phyloP scores from a whole-genome alignment of 2,113 vertebrate genomes.

The Lepisosteus osseus region DNA sequence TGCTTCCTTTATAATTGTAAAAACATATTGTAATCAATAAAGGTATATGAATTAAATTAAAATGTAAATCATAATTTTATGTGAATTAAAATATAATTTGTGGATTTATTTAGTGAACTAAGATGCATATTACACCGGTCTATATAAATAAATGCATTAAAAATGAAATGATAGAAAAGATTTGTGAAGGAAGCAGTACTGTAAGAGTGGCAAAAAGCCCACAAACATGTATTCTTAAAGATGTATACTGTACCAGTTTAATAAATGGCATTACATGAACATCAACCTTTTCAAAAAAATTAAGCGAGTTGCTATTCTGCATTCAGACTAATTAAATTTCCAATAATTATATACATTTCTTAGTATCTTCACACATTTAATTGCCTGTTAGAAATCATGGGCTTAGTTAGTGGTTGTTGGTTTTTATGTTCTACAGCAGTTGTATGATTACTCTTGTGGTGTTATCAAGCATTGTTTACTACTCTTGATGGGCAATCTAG shows the following conservation, averaged over 20 bases:
- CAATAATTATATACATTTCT: slow-evolving; percentile 41
- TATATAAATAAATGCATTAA: too few relatives aligned
- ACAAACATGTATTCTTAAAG: slow-evolving; percentile 6
- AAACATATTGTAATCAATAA: too few relatives aligned
- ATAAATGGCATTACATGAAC: slow-evolving; percentile 15
- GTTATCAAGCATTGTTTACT: slow-evolving; percentile 14
- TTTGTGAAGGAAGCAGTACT: slow-evolving; percentile 53
- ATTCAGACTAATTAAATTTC: slow-evolving; percentile 41
- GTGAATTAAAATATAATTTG: too few relatives aligned
- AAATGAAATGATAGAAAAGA: slow-evolving; percentile 41
- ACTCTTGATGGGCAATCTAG: slow-evolving; percentile 1
- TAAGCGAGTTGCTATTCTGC: slow-evolving; percentile 17
- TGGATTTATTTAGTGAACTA: slow-evolving; percentile 33
- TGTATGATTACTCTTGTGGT: slow-evolving; percentile 4
- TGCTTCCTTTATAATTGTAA: too few relatives aligned
- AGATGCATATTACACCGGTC: slow-evolving; percentile 63
- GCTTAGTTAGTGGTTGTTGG: slow-evolving; percentile 38
- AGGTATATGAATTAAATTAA: too few relatives aligned
- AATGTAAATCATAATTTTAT: too few relatives aligned
- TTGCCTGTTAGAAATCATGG: slow-evolving; percentile 50
- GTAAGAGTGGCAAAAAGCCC: slow-evolving; percentile 38
- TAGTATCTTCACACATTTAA: slow-evolving; percentile 64
- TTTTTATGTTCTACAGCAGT: slow-evolving; percentile 7
- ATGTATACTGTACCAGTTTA: slow-evolving; percentile 27
- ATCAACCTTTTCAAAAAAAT: slow-evolving; percentile 39